phyloP scores from a whole-genome alignment of 2,797 vertebrate genomes.

The Ambastaia sidthimunki region DNA sequence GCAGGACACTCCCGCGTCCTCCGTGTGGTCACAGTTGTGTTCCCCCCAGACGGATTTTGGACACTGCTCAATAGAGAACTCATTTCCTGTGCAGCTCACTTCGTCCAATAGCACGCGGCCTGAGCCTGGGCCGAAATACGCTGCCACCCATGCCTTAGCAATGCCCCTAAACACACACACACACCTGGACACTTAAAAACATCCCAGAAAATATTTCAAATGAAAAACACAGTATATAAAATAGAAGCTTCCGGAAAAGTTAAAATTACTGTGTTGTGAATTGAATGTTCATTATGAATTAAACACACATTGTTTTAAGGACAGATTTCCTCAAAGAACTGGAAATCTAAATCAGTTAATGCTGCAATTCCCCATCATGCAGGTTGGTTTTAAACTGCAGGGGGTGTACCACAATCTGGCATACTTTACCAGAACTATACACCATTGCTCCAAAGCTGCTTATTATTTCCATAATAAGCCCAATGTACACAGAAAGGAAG shows the following conservation, averaged over 20 bases:
- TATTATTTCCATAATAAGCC: background rate
- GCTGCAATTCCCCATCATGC: background rate
- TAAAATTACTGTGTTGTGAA: background rate
- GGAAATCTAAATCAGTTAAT: background rate
- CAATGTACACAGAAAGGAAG: background rate
- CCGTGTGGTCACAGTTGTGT: constrained; percentile 92
- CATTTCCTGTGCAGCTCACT: constrained; percentile 93
- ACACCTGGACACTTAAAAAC: constrained; percentile 50
- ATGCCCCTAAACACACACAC: constrained; percentile 78
- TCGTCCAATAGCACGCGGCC: constrained; percentile 89
- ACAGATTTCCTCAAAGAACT: background rate
- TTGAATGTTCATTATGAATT: background rate
- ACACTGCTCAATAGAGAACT: constrained; percentile 93
- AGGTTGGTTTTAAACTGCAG: background rate
- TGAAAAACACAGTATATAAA: background rate
- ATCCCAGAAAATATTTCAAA: constrained; percentile 29
- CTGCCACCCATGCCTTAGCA: constrained; percentile 87
- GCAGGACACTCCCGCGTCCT: constrained; percentile 95
- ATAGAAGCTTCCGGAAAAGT: background rate
- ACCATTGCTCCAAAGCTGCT: background rate
- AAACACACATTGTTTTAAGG: background rate
- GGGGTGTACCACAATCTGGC: background rate
- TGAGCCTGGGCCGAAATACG: constrained; percentile 88
- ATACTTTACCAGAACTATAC: background rate
- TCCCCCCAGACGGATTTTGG: constrained; percentile 88